Evolutionary conservation across 2,797 vertebrate genomes (phyloP), one percentile per base, ranked within the genome.

Genomic region (Botia almorhae): DNA sequence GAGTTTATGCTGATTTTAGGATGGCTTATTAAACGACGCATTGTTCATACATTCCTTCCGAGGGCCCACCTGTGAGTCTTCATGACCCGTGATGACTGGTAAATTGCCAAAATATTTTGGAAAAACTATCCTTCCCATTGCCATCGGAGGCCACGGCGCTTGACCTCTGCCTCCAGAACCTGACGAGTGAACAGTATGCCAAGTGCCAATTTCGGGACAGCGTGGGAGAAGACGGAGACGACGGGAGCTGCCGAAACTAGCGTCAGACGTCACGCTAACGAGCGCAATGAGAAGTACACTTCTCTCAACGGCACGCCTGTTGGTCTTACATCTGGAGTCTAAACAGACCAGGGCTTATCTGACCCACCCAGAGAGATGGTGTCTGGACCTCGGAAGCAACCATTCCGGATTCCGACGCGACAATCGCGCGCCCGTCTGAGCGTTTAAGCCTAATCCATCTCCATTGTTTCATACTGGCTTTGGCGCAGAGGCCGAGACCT

Each of bases 401-500:
- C 74, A 81, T 19, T 82, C 53, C 81, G 82, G 10, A 84, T 77
- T 78, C 65, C 48, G 80, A 74, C 80, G 77, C 77, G 81, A 87
- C 86, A 81, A 89, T 75, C 86, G 82, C 72, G 68, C 77, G 88
- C 81, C 74, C 75, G 21, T 80, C 76, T 84, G 53, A 69, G 36
- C 69, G 67, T 84, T 87, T 87, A 88, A 72, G 84, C 83, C 53
- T 76, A 51, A 87, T 82, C 68, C 84, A 86, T 85, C 85, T 85
- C 81, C 74, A 79, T 80, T 78, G 85, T 89, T 86, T 78, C 84
- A 89, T 67, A 33, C 85, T 82, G 56, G 79, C 69, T 60, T 82
- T 82, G 68, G 83, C 76, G 76, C 21, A 82, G 80, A 81, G 79
- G 70, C 82, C 64, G 69, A 78, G 81, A 48, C 77, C 83, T 78